Percentiles rank a stretch among this genome's conserved stretches.
phyloP scores from a whole-genome alignment of 2,113 vertebrate genomes.

The Nycticorax nycticorax region DNA sequence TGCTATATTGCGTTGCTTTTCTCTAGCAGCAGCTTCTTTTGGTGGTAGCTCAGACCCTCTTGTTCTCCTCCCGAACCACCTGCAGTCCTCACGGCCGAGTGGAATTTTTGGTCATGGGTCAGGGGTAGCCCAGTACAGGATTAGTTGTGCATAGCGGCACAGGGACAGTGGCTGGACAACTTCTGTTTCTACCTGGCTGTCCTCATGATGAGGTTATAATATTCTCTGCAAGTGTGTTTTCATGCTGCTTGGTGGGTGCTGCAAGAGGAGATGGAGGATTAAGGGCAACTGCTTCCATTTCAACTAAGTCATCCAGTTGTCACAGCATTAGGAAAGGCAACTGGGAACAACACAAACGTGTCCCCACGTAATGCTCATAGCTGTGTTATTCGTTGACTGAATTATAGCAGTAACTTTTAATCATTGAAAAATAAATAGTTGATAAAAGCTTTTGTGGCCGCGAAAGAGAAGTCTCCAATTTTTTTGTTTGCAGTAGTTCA shows the following conservation, averaged over 20 bases:
- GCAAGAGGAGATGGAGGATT: not conserved
- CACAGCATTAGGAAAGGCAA: not conserved
- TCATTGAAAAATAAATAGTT: not conserved
- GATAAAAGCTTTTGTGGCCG: not conserved
- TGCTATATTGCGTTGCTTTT: not conserved
- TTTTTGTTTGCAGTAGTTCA: not conserved
- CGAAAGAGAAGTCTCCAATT: not conserved
- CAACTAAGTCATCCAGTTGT: not conserved
- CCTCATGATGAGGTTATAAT: not conserved
- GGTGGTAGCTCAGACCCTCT: not conserved
- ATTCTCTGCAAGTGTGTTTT: not conserved
- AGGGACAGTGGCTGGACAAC: too few species aligned
- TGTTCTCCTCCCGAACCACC: not conserved
- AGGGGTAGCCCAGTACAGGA: rapidly evolving
- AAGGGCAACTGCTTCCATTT: not conserved
- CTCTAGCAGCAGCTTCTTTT: not conserved
- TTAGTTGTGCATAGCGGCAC: not conserved
- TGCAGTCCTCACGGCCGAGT: not conserved
- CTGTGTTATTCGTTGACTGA: not conserved
- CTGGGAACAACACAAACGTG: not conserved
- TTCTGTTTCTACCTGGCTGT: not conserved
- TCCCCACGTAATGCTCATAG: not conserved
- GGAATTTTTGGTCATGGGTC: not conserved
- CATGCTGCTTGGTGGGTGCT: not conserved
- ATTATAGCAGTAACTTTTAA: not conserved